These are phyloP conservation scores for Sesia apiformis DNA, from an alignment of 2,888 invertebrate genomes.

Conservation along the genomic window DNA sequence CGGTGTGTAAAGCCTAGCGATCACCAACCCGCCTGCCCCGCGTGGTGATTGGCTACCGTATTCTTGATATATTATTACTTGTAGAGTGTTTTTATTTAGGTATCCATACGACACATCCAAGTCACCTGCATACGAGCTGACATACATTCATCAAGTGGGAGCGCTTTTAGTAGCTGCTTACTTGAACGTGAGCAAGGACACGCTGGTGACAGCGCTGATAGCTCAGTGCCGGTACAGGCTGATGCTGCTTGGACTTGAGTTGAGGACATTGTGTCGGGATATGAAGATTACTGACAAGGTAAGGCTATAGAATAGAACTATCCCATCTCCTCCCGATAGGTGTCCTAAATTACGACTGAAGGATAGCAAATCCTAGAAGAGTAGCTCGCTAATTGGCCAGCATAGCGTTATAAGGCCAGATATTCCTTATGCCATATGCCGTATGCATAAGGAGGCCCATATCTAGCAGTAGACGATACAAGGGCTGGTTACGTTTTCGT, in stretches of 20 bases:
- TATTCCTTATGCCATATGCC: no score
- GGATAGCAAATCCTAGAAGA: no score
- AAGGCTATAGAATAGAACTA: not conserved
- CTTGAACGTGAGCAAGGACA: conserved; percentile 67
- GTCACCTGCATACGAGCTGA: conserved; percentile 53
- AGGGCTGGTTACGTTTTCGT: no score
- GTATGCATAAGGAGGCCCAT: no score
- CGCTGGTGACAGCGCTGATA: conserved; percentile 53
- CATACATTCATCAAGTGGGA: conserved; percentile 59
- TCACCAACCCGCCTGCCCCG: no score
- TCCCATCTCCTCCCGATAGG: not conserved
- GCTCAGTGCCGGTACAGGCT: conserved; percentile 63
- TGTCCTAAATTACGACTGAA: no score
- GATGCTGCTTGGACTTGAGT: conserved; percentile 21
- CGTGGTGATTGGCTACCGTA: no score
- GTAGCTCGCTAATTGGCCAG: no score
- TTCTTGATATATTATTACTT: no score
- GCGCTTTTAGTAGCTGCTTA: conserved; percentile 56
- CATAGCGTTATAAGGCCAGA: no score
- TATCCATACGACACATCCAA: conserved; percentile 55
- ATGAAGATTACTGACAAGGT: not conserved
- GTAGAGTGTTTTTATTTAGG: conserved; percentile 21
- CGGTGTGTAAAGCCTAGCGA: no score
- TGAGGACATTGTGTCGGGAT: not conserved
- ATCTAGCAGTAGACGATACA: no score